Evolutionary conservation across 2,888 invertebrate genomes (phyloP), one percentile per base, ranked within the genome.

Genomic region (Malachius bipustulatus): DNA sequence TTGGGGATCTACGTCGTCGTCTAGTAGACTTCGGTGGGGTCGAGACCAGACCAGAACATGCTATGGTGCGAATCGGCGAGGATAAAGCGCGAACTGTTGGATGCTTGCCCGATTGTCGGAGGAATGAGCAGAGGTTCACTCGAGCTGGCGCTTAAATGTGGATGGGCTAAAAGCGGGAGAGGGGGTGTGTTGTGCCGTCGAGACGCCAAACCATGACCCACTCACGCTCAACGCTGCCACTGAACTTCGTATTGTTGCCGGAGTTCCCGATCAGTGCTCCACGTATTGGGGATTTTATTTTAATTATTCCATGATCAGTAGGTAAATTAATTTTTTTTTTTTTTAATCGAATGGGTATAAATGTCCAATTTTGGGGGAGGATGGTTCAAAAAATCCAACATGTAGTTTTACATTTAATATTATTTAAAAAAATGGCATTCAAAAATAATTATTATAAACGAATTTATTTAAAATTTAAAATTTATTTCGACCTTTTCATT

Each of bases 201-300:
- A 49, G 56, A 56, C 59, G 57, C 56, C 51, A 31, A 40, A 53
- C 61, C 60, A 52, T 62, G 62, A 62, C 62, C 62, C 59, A 62
- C 55, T 62, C 59, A 60, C 54, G 48, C 51, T 49, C n/a, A n/a
- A n/a, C n/a, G 45, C 44, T 57, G 56, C 52, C 54, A 55, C 45
- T 56, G 55, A 52, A 57, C 57, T 56, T 58, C 54, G 54, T 56
- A 27, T 30, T 34, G 34, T 29, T 26, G 19, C 37, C 26, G 26
- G 34, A 30, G 30, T 30, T 34, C 31, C 34, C 34, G 34, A 34
- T 37, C 34, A 34, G 34, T 37, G n/a, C n/a, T n/a, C n/a, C n/a
- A n/a, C n/a, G n/a, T n/a, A n/a, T n/a, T n/a, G n/a, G n/a, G n/a
- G n/a, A n/a, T n/a, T n/a, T n/a, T n/a, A n/a, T n/a, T n/a, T n/a